These are phyloP conservation scores for Liopterus haemorrhoidalis DNA, from an alignment of 2,888 invertebrate genomes.

Conservation along the genomic window DNA sequence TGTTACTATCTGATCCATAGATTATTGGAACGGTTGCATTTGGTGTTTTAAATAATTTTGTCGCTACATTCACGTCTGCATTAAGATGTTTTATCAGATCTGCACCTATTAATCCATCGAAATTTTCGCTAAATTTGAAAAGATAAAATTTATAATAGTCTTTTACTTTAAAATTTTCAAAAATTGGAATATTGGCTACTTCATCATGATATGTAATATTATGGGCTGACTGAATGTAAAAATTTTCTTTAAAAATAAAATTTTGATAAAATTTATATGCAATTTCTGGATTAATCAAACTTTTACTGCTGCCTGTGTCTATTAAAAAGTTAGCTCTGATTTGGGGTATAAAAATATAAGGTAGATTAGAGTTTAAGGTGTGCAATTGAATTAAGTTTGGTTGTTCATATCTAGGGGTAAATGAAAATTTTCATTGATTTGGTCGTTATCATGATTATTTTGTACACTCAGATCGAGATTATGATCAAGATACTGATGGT, in stretches of 20 bases:
- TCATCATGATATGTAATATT: conserved; percentile 2
- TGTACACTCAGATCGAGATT: too few relatives aligned
- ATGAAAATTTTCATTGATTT: neutral
- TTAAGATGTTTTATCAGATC: neutral
- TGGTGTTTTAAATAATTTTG: neutral
- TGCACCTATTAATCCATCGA: neutral
- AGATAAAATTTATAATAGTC: neutral
- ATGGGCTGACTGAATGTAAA: neutral
- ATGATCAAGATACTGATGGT: neutral
- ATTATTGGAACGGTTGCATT: neutral
- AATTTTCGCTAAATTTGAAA: neutral
- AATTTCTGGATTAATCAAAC: neutral
- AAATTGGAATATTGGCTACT: neutral
- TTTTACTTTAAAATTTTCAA: neutral
- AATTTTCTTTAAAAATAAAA: neutral
- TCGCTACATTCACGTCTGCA: neutral
- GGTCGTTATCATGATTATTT: too few relatives aligned
- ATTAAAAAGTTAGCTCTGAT: too few relatives aligned
- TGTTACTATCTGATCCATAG: neutral
- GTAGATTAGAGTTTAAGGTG: neutral
- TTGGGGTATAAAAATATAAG: too few relatives aligned
- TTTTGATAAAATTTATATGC: conserved; percentile 2
- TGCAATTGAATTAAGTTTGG: neutral
- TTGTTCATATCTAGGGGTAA: neutral
- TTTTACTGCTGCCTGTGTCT: too few relatives aligned